A percentile compares a stretch with the other conserved stretches of the same genome.
phyloP scores from a whole-genome alignment of 2,888 invertebrate species.

The Euzophera pinguis region DNA sequence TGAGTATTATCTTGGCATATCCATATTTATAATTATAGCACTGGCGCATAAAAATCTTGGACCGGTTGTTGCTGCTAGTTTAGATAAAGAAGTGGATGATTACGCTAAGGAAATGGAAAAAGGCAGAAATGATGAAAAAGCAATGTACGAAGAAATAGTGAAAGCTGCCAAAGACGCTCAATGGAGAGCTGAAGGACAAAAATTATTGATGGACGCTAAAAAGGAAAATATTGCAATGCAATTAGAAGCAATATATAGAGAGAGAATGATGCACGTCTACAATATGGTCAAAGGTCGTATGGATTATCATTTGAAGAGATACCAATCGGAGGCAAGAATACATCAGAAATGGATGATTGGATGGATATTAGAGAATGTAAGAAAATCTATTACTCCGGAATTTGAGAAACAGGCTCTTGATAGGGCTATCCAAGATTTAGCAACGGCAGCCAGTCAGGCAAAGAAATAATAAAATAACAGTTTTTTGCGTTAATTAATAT shows the following conservation, averaged over 20 bases:
- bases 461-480: constrained; percentile 4
- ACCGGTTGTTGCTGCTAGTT: constrained; percentile 72
- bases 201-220: constrained; percentile 88
- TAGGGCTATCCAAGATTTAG: constrained; percentile 91
- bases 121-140: constrained; percentile 72
- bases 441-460: constrained; percentile 78
- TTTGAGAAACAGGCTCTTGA: constrained; percentile 92
- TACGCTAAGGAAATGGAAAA: constrained; percentile 72
- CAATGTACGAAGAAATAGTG: constrained; percentile 70
- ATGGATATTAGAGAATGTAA: constrained; percentile 92
- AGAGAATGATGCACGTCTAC: constrained; percentile 76
- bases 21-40: constrained; percentile 82
- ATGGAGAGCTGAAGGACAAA: constrained; percentile 87
- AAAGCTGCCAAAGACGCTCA: constrained; percentile 83
- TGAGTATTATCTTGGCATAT: constrained; percentile 89
- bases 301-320: constrained; percentile 93
- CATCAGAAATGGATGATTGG: constrained; percentile 95
- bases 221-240: constrained; percentile 95
- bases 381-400: constrained; percentile 87
- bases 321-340: constrained; percentile 87
- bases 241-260: constrained; percentile 93
- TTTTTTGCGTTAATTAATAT: no score
- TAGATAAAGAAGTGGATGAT: constrained; percentile 86
- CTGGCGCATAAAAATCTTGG: constrained; percentile 84
- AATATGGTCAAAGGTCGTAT: constrained; percentile 84